phyloP scores from a whole-genome alignment of 2,797 vertebrate genomes.

The Chromobotia macracanthus region DNA sequence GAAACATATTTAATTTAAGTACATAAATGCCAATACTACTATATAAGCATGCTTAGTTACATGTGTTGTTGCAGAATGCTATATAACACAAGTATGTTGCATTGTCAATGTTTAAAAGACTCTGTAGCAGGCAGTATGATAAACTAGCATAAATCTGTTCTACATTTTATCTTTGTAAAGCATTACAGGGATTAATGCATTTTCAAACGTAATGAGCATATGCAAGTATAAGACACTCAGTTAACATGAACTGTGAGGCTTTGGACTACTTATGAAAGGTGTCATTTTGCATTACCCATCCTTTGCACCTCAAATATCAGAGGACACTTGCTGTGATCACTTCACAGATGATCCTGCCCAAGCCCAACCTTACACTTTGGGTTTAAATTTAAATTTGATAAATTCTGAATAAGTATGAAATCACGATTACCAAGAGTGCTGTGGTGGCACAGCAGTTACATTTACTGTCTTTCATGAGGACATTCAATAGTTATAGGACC shows the following conservation, averaged over 20 bases:
- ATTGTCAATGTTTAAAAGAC: neutral
- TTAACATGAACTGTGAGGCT: neutral
- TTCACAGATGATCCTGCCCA: slow-evolving; percentile 33
- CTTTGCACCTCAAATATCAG: slow-evolving; percentile 40
- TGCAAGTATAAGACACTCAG: neutral
- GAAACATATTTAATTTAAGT: neutral
- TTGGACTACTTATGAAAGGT: slow-evolving; percentile 1
- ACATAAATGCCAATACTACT: no score
- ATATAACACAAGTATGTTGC: neutral
- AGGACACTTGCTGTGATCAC: slow-evolving; percentile 31
- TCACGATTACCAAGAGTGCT: slow-evolving; percentile 59
- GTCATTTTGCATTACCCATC: slow-evolving; percentile 24
- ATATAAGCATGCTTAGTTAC: no score
- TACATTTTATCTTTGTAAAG: neutral
- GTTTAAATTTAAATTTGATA: no score
- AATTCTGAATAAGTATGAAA: slow-evolving; percentile 62
- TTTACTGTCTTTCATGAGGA: slow-evolving; percentile 56
- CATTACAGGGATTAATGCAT: neutral
- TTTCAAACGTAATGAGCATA: neutral
- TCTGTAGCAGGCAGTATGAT: neutral
- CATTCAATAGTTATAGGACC: slow-evolving; percentile 63
- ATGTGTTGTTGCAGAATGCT: neutral
- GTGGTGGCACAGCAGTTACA: slow-evolving; percentile 52
- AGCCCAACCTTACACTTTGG: slow-evolving; percentile 51
- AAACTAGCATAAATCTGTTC: neutral